Evolutionary conservation across 2,113 vertebrate genomes (phyloP).

Genomic region (Prunella fulvescens): DNA sequence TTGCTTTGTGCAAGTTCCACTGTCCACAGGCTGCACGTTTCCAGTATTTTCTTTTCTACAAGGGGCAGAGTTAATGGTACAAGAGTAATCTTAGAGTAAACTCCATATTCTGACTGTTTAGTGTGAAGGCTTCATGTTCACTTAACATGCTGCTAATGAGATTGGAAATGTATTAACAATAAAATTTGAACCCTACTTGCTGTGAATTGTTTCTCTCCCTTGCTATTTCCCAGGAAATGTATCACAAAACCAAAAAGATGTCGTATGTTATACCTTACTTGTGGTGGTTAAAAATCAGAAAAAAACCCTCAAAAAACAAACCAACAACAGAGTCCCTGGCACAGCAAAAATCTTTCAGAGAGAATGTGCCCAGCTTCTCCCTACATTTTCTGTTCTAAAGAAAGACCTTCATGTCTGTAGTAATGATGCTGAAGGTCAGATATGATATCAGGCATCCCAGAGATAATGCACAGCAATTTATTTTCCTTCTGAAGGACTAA

Average conservation of each 20-base stretch:
- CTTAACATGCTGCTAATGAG: neutral
- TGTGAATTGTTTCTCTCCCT: neutral
- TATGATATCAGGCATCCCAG: conserved; percentile 45
- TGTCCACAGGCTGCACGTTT: neutral
- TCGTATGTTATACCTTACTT: neutral
- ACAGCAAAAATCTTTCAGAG: neutral
- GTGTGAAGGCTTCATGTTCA: neutral
- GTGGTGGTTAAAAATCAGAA: neutral
- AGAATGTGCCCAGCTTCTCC: neutral
- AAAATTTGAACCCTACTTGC: neutral
- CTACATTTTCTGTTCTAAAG: neutral
- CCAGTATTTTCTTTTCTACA: neutral
- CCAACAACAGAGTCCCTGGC: neutral
- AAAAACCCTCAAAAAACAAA: neutral
- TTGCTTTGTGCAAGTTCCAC: neutral
- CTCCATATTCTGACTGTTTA: neutral
- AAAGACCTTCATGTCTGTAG: conserved; percentile 27
- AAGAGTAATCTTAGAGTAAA: neutral
- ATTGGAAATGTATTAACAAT: neutral
- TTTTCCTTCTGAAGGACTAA: conserved; percentile 61
- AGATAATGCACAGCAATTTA: conserved; percentile 62
- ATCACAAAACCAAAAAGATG: neutral
- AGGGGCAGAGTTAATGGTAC: neutral
- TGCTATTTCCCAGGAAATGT: neutral
- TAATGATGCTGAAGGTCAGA: conserved; percentile 71